Evolutionary conservation across 2,113 vertebrate species (phyloP), one percentile per base, ranked within the genome.

Genomic region (Orthonyx spaldingii): DNA sequence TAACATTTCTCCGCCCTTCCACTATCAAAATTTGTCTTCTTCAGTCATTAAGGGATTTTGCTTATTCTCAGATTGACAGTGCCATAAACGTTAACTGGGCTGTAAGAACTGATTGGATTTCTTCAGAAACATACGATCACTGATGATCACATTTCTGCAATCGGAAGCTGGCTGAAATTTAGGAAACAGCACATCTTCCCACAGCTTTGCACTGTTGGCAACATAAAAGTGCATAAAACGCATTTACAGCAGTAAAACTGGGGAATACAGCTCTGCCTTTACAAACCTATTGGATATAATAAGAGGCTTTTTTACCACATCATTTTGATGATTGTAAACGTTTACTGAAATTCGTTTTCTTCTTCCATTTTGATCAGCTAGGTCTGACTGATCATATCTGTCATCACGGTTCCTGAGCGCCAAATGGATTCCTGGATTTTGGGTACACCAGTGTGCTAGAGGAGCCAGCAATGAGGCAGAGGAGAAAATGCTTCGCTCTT

Each of bases 21-120:
- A 17, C 42, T 77, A 66, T 44, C 39, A 52, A 66, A 88, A 59
- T 86, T 93, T 86, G 42, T 59, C 46, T 57, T 65, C 23, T 76
- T 91, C 2, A 1, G 59, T 81, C 52, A 50, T 59, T 76, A 55
- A 76, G 63, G 28, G 66, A 22, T 80, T 90, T 74, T 75, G 56
- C 65, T 95, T 94, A 33, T 91, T 93, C 91, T 82, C 44, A 56
- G 68, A 59, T 49, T 92, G 84, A n/a, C 50, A 11, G 61, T 55
- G 59, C 59, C 42, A 42, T 90, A 81, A 96, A 86, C 1, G 3
- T 63, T 78, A 60, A 55, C 55, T 60, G 66, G 70, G 55, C 65
- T 88, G 50, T 70, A 85, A 77, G 90, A 70, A 74, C 47, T 70
- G 64, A 63, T 12, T 47, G 56, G 47, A 35, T 93, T 86, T 87